Conservation (phyloP, 1,140 invertebrate species). For the Drosophila sp. region DNA sequence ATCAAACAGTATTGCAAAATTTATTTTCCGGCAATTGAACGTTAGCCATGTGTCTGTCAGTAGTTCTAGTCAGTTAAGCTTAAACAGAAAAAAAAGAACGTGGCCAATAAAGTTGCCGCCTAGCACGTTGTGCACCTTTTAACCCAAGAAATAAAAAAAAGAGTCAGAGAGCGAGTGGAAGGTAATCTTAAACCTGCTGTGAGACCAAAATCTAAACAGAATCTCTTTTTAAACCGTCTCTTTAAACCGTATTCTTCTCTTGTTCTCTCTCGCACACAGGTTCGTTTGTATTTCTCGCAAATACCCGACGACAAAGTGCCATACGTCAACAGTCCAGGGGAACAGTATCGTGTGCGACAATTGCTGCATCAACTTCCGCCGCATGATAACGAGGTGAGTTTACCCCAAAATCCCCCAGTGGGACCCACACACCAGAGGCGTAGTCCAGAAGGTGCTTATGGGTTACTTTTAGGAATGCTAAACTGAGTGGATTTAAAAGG, state of each 20-base stretch:
- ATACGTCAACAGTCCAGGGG: constrained; percentile 97
- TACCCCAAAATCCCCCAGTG: constrained; percentile 7
- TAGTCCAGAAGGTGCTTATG: neutral
- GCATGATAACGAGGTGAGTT: constrained; percentile 93
- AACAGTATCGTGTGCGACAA: constrained; percentile 96
- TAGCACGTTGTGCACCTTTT: constrained; percentile 78
- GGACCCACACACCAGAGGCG: neutral
- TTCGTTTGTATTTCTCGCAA: constrained; percentile 97
- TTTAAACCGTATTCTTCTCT: constrained; percentile 47
- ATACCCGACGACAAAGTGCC: constrained; percentile 98
- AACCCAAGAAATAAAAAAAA: constrained; percentile 35
- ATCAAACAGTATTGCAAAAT: constrained; percentile 78
- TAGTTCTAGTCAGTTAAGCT: constrained; percentile 4
- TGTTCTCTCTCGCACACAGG: constrained; percentile 86
- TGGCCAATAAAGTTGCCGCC: constrained; percentile 74
- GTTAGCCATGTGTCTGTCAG: constrained; percentile 78
- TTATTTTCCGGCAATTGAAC: constrained; percentile 74
- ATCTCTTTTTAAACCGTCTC: constrained; percentile 10
- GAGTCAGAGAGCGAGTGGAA: constrained; percentile 18
- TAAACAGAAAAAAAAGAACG: constrained; percentile 36
- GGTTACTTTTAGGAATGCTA: too few relatives aligned
- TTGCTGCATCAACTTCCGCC: constrained; percentile 96
- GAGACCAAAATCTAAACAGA: constrained; percentile 38
- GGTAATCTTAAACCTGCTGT: constrained; percentile 73
- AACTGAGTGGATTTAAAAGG: too few relatives aligned